Percentiles rank a stretch among this genome's conserved stretches.
These are phyloP conservation scores for Cirrhinus mrigala DNA, from an alignment of 2,797 vertebrate genomes.

Conservation along the genomic window DNA sequence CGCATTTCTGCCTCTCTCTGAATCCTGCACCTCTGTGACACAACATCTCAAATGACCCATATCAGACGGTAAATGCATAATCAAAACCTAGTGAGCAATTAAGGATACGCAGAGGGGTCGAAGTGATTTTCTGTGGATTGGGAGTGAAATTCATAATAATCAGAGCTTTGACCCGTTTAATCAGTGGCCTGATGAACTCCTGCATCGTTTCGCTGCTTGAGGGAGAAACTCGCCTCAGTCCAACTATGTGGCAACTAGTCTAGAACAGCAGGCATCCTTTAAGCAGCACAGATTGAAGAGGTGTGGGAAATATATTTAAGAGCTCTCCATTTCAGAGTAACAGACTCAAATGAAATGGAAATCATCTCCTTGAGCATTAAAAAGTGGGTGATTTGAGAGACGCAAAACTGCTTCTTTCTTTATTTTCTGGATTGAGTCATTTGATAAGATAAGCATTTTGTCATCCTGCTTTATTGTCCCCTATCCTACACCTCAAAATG, in stretches of 20 bases:
- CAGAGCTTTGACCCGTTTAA: constrained; percentile 43
- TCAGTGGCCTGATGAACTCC: constrained; percentile 37
- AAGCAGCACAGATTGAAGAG: constrained; percentile 28
- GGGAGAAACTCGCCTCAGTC: constrained; percentile 10
- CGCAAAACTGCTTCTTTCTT: not conserved
- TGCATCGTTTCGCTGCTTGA: constrained; percentile 27
- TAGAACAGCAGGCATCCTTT: constrained; percentile 40
- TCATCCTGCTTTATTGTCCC: not conserved
- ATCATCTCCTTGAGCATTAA: constrained; percentile 11
- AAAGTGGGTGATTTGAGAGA: constrained; percentile 12
- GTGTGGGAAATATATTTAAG: constrained; percentile 32
- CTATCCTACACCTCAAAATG: not conserved
- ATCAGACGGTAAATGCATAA: constrained; percentile 26
- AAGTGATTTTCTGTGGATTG: constrained; percentile 38
- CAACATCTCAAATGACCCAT: constrained; percentile 25
- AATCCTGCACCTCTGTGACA: constrained; percentile 24
- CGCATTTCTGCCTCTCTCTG: not conserved
- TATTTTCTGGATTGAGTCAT: not conserved
- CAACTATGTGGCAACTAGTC: constrained; percentile 11
- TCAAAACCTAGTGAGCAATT: constrained; percentile 28
- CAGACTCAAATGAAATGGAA: constrained; percentile 18
- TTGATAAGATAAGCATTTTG: not conserved
- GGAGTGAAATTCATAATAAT: constrained; percentile 45
- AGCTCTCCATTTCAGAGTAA: constrained; percentile 34
- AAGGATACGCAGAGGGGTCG: constrained; percentile 12